These are phyloP conservation scores for Stomatorhinus walkeri DNA, from an alignment of 2,797 vertebrate genomes.

Conservation along the genomic window DNA sequence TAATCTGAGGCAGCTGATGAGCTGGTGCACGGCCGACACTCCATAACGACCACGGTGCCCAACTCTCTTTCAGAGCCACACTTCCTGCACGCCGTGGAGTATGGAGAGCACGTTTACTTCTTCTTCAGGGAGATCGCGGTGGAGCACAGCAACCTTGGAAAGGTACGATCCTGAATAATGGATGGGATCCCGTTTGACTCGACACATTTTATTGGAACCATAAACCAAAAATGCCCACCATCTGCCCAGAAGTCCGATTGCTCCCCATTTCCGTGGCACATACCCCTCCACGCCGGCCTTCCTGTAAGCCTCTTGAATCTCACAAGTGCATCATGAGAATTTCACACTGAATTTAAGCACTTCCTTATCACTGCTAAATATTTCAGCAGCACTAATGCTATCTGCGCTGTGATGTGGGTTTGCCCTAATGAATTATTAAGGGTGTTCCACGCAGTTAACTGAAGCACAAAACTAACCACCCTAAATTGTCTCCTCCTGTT, in stretches of 20 bases:
- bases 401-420: slow-evolving; percentile 61
- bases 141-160: slow-evolving; percentile 94
- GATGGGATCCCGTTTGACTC: background rate
- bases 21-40: background rate
- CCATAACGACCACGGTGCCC: background rate
- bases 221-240: slow-evolving; percentile 32
- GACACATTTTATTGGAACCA: background rate
- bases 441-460: slow-evolving; percentile 58
- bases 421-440: slow-evolving; percentile 77
- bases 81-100: slow-evolving; percentile 95
- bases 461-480: slow-evolving; percentile 46
- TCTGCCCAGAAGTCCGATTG: slow-evolving; percentile 40
- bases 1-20: background rate
- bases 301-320: slow-evolving; percentile 40
- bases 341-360: slow-evolving; percentile 38
- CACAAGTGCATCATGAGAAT: slow-evolving; percentile 38
- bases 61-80: slow-evolving; percentile 77
- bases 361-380: slow-evolving; percentile 69
- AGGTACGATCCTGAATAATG: slow-evolving; percentile 61
- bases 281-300: slow-evolving; percentile 17
- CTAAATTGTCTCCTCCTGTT: slow-evolving; percentile 25
- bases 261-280: background rate
- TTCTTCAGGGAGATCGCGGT: slow-evolving; percentile 97
- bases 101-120: slow-evolving; percentile 96
- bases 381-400: slow-evolving; percentile 71